These are phyloP conservation scores for Bubo scandiacus DNA, from an alignment of 2,113 vertebrate species.

Conservation along the genomic window DNA sequence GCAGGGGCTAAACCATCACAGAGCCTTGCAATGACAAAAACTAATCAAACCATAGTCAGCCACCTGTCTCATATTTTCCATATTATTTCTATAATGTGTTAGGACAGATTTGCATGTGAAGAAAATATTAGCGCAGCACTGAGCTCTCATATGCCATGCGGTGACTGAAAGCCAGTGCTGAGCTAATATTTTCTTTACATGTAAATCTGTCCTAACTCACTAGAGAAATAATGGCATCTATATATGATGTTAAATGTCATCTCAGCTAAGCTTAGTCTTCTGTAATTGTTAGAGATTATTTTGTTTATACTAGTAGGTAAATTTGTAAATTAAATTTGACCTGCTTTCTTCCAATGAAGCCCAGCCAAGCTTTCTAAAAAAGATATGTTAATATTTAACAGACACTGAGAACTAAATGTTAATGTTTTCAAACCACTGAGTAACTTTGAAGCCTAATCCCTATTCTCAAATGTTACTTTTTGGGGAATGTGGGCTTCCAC, in stretches of 20 bases:
- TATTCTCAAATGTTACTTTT: neutral
- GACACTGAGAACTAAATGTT: constrained; percentile 7
- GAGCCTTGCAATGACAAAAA: constrained; percentile 6
- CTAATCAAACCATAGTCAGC: neutral
- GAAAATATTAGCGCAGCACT: neutral
- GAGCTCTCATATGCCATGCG: neutral
- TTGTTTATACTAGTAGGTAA: constrained; percentile 27
- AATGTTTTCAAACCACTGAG: constrained; percentile 24
- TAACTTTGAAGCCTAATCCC: neutral
- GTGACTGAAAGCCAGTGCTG: constrained; percentile 3
- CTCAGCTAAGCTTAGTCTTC: constrained; percentile 50
- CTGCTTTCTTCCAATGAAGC: constrained; percentile 51
- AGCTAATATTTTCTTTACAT: neutral
- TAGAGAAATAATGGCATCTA: constrained; percentile 7
- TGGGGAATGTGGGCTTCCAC: neutral
- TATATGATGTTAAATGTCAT: neutral
- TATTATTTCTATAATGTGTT: constrained; percentile 26
- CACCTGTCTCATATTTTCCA: constrained; percentile 26
- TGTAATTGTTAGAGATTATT: constrained; percentile 59
- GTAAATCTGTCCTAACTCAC: constrained; percentile 15
- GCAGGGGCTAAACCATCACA: too few species aligned
- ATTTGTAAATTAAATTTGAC: constrained; percentile 41
- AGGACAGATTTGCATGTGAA: constrained; percentile 26
- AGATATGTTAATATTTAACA: constrained; percentile 40
- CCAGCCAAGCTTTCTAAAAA: constrained; percentile 47